Conservation (phyloP, 2,888 invertebrate species). For the Dolichopus griseipennis region DNA sequence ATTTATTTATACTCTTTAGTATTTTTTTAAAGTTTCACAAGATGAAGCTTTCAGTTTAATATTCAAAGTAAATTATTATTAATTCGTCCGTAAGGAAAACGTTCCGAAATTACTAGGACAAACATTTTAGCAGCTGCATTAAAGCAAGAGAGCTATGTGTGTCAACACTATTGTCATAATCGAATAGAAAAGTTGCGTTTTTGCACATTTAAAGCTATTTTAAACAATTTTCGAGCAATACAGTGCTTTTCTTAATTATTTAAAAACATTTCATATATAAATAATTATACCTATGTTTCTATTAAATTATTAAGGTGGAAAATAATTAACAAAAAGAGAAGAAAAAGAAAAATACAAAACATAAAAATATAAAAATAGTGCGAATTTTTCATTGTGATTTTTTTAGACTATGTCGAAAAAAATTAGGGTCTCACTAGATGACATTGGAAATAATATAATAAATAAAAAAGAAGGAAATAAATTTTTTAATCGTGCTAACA, state of each 20-base stretch:
- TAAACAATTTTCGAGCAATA: background rate
- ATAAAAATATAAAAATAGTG: background rate
- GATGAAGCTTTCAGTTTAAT: background rate
- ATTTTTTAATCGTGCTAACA: constrained; percentile 14
- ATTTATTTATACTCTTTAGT: no score
- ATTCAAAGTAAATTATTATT: background rate
- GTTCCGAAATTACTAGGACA: background rate
- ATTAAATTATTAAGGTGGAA: background rate
- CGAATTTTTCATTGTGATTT: background rate
- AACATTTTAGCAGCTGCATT: background rate
- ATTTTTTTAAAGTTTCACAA: background rate
- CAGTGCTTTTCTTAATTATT: background rate
- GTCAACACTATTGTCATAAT: background rate
- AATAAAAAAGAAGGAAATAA: constrained; percentile 14
- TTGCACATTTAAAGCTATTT: background rate
- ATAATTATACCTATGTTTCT: background rate
- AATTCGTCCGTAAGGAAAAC: background rate
- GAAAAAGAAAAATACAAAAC: background rate
- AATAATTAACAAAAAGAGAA: background rate
- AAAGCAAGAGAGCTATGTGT: background rate
- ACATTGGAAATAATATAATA: constrained; percentile 8
- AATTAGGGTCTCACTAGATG: constrained; percentile 2
- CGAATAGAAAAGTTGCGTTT: background rate
- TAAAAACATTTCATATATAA: background rate
- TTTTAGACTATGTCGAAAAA: constrained; percentile 6